Conservation (phyloP, 1,140 invertebrate genomes). For the Pseudoatta argentina region DNA sequence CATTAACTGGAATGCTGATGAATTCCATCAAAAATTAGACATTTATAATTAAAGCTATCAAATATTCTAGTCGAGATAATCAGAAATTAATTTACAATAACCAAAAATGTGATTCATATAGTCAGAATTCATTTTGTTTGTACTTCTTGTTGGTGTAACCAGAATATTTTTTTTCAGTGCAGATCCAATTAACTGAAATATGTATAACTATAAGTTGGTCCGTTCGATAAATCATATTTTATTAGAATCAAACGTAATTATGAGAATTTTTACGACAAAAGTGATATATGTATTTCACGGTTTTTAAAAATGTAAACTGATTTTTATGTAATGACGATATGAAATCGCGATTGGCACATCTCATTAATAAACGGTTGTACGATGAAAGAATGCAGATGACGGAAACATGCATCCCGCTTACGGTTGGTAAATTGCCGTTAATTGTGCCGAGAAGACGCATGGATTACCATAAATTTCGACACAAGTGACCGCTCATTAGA, state of each 20-base stretch:
- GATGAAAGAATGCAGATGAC: conserved; percentile 40
- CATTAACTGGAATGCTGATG: too few relatives aligned
- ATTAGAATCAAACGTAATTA: conserved; percentile 10
- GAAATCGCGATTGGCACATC: conserved; percentile 44
- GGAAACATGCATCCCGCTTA: conserved; percentile 70
- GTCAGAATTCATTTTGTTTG: too few relatives aligned
- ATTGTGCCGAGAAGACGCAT: conserved; percentile 72
- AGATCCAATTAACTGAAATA: neutral
- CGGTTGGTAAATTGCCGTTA: conserved; percentile 72
- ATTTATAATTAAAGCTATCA: too few relatives aligned
- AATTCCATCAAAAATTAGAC: too few relatives aligned
- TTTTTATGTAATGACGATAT: conserved; percentile 27
- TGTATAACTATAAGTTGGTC: conserved; percentile 7
- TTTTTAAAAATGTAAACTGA: conserved; percentile 10
- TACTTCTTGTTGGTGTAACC: too few relatives aligned
- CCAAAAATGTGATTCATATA: too few relatives aligned
- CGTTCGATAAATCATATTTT: neutral
- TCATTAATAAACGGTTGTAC: conserved; percentile 45
- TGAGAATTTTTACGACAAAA: conserved; percentile 26
- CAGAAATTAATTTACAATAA: too few relatives aligned
- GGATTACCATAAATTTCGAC: conserved; percentile 76
- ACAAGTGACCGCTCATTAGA: conserved; percentile 76
- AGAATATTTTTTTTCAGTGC: too few relatives aligned
- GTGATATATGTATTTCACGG: neutral
- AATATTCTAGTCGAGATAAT: too few relatives aligned